A percentile compares a stretch with the other conserved stretches of the same genome.
Conservation (phyloP, 2,888 invertebrate genomes). For the Proisotoma minuta region DNA sequence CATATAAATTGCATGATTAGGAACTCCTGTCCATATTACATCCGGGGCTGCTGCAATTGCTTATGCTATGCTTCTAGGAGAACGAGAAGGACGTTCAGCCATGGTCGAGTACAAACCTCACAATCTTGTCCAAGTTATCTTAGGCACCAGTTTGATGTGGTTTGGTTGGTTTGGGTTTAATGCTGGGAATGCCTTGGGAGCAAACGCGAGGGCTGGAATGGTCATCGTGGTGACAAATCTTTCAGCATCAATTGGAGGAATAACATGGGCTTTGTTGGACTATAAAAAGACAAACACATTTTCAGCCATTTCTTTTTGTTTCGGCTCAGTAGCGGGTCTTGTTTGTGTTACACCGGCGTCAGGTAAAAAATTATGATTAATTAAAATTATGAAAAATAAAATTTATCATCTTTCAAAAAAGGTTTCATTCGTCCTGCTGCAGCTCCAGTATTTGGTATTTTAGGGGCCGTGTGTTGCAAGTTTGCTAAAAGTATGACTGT, state of each 20-base stretch:
- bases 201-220: conserved; percentile 34
- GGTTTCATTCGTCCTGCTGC: conserved; percentile 30
- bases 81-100: conserved; percentile 23
- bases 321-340: conserved; percentile 37
- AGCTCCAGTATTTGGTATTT: conserved; percentile 30
- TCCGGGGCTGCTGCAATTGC: conserved; percentile 35
- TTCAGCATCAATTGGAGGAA: conserved; percentile 36
- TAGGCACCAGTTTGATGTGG: conserved; percentile 40
- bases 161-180: conserved; percentile 42
- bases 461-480: conserved; percentile 32
- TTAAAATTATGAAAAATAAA: conserved; percentile 18
- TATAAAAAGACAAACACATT: conserved; percentile 26
- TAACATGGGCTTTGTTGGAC: conserved; percentile 39
- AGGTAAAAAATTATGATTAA: too few species aligned
- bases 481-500: conserved; percentile 31
- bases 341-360: conserved; percentile 20
- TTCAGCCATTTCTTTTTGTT: conserved; percentile 38
- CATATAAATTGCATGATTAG: too few species aligned
- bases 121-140: conserved; percentile 37
- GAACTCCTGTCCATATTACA: conserved; percentile 33
- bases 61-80: conserved; percentile 31
- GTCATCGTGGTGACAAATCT: conserved; percentile 33
- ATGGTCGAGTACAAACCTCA: conserved; percentile 31
- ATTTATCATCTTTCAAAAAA: too few species aligned
- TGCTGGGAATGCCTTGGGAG: conserved; percentile 22